These are phyloP conservation scores for Florisuga fusca DNA, from an alignment of 2,797 vertebrate genomes.

Conservation along the genomic window DNA sequence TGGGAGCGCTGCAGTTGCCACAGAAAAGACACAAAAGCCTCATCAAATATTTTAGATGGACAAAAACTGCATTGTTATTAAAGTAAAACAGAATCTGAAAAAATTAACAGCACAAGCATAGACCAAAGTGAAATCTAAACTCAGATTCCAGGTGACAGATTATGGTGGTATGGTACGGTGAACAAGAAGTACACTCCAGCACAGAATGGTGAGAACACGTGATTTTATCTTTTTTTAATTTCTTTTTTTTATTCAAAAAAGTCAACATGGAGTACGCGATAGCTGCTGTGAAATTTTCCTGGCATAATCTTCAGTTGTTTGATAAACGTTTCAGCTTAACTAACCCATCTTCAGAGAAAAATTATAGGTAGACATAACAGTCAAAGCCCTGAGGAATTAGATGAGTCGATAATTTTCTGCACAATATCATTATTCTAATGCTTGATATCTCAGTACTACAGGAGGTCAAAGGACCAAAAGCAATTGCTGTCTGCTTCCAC, in stretches of 20 bases:
- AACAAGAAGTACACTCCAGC: background rate
- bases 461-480: background rate
- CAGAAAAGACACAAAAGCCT: background rate
- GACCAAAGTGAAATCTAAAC: constrained; percentile 6
- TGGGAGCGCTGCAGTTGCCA: background rate
- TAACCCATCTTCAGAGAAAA: constrained; percentile 25
- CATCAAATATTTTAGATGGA: constrained; percentile 6
- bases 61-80: background rate
- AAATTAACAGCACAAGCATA: background rate
- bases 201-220: background rate
- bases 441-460: background rate
- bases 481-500: background rate
- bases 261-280: background rate
- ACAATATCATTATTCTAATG: background rate
- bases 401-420: background rate
- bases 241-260: background rate
- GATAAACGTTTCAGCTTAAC: background rate
- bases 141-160: background rate
- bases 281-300: constrained; percentile 9
- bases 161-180: background rate
- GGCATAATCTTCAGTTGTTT: background rate
- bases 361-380: background rate
- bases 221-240: background rate
- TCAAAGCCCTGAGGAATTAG: constrained; percentile 14
- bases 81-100: constrained; percentile 20